Evolutionary conservation across 1,140 invertebrate species (phyloP).

Genomic region (Brachionus asplanchnoidis): DNA sequence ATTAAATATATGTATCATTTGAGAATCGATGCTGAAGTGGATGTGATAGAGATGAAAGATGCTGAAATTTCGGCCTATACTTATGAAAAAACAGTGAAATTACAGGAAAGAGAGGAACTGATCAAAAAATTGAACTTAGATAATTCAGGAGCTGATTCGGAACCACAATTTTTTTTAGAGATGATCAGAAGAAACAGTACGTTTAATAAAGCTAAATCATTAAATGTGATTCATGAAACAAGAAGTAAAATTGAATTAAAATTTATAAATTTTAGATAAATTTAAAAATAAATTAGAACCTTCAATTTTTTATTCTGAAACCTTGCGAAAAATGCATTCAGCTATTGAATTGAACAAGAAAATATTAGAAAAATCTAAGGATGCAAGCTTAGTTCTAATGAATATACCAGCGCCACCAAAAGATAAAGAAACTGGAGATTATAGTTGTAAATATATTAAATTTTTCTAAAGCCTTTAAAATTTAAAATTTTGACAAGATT

Average conservation of each 20-base stretch:
- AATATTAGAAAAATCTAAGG: constrained; percentile 89
- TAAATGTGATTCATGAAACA: not conserved
- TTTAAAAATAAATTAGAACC: not conserved
- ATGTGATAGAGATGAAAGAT: constrained; percentile 97
- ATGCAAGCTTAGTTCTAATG: constrained; percentile 92
- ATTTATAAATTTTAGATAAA: not conserved
- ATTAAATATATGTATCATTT: constrained; percentile 96
- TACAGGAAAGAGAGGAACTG: constrained; percentile 98
- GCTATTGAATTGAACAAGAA: constrained; percentile 96
- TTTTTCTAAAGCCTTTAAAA: constrained; percentile 44
- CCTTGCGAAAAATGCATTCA: constrained; percentile 96
- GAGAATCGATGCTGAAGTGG: constrained; percentile 92
- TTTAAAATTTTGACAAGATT: constrained; percentile 65
- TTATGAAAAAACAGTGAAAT: constrained; percentile 94
- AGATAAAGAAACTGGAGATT: constrained; percentile 72
- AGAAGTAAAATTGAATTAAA: not conserved
- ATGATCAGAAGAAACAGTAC: not conserved
- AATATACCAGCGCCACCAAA: constrained; percentile 96
- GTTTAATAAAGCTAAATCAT: constrained; percentile 7
- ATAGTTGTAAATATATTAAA: constrained; percentile 69
- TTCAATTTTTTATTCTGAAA: constrained; percentile 67
- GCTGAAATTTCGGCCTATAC: constrained; percentile 96
- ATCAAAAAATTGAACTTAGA: constrained; percentile 70
- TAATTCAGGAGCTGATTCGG: not conserved
- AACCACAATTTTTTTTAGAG: constrained; percentile 6